Base-by-base conservation (phyloP, 1,140 invertebrate species). In the Drosophila micromelanica region DNA sequence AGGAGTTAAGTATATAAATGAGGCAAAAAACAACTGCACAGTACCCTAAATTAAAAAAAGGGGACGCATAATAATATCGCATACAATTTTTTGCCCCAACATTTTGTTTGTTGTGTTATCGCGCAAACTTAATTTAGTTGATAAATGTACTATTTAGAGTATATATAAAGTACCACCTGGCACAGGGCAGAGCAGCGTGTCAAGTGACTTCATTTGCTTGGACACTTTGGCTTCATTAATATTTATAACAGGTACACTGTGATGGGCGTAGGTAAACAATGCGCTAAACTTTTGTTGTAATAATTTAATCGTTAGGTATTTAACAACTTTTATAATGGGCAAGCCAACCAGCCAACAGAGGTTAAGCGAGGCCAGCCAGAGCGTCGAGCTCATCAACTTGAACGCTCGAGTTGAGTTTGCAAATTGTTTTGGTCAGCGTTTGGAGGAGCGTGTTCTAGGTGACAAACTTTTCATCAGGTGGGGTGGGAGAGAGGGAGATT, bases 171-270 rank as follows among this genome's bases (percentile, higher is more conserved):
- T 54, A 30, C 11, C 38, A 11, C 9, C 38, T 13, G 15, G 23
- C 38, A 9, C 30, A 2, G 40, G 17, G 48, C 5, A 30, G 43
- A 23, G 68, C 35, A n/a, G 61, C 63, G 62, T 54, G 70, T 68
- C 49, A 61, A 73, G 43, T 55, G 49, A 55, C 69, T 73, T 69
- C 65, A 73, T 73, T 73, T 61, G 54, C 71, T 63, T 59, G 70
- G 54, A 60, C 67, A 76, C 60, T 80, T 78, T 65, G 75, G 51
- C 74, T 87, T 87, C 75, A 86, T 86, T 86, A 86, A 86, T 86
- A 86, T 87, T 78, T 82, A 87, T 76, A 82, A 76, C 56, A 55
- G 55, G 40, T 7, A 49, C 42, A 27, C 5, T 62, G 27, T 13
- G 5, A 40, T 17, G 17, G 17, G 45, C n/a, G 55, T 23, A n/a